phyloP scores from a whole-genome alignment of 2,797 vertebrate species.

The Odontamblyopus rebecca region DNA sequence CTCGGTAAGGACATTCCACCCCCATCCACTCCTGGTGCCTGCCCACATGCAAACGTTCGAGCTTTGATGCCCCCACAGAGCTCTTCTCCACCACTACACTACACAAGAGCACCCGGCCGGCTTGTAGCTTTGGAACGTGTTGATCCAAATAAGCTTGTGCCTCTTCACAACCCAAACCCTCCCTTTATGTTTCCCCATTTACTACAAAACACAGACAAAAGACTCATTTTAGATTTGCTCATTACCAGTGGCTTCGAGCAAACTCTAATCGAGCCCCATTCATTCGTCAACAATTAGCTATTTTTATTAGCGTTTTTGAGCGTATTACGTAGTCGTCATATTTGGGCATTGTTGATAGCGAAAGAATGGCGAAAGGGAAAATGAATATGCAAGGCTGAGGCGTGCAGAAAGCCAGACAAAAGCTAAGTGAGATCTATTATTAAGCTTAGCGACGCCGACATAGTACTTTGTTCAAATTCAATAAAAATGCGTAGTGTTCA shows the following conservation, averaged over 20 bases:
- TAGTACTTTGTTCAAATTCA: conserved; percentile 52
- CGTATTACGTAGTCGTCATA: conserved; percentile 59
- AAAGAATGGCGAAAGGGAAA: conserved; percentile 35
- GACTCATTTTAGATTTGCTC: conserved; percentile 64
- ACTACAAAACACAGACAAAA: conserved; percentile 52
- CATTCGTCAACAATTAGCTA: conserved; percentile 64
- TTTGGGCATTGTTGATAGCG: conserved; percentile 59
- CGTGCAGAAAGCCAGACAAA: conserved; percentile 56
- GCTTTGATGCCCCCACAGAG: conserved; percentile 27
- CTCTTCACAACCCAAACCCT: conserved; percentile 32
- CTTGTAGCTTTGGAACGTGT: conserved; percentile 31
- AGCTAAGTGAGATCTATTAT: conserved; percentile 67
- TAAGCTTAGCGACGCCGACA: conserved; percentile 42
- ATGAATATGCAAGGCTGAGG: conserved; percentile 61
- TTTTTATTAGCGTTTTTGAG: conserved; percentile 60
- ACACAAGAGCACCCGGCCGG: neutral
- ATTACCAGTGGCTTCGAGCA: conserved; percentile 56
- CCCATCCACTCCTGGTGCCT: neutral
- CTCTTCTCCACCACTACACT: conserved; percentile 17
- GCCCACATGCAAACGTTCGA: neutral
- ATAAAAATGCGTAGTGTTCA: conserved; percentile 47
- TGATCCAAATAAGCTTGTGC: conserved; percentile 34
- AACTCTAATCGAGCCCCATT: conserved; percentile 60
- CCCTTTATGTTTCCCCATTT: conserved; percentile 46
- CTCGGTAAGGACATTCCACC: neutral